These are phyloP conservation scores for Isurus oxyrinchus DNA, from an alignment of 2,113 vertebrate genomes.

Conservation along the genomic window DNA sequence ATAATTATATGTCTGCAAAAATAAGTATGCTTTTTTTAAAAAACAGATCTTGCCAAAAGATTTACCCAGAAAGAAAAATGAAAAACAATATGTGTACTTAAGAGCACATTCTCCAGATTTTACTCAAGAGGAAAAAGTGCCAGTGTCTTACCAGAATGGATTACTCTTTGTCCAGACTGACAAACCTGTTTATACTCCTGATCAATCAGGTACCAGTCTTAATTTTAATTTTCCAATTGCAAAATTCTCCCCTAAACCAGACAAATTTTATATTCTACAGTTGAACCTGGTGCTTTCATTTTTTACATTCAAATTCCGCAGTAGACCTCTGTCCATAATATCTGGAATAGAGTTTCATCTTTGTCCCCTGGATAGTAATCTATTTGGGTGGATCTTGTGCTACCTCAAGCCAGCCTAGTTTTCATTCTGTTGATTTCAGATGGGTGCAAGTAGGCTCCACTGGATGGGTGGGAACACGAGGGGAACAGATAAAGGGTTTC, in stretches of 20 bases:
- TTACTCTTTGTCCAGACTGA: constrained; percentile 85
- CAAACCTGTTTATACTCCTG: constrained; percentile 83
- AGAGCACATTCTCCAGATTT: constrained; percentile 65
- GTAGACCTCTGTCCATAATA: constrained; percentile 41
- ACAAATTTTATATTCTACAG: not conserved
- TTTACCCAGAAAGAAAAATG: constrained; percentile 46
- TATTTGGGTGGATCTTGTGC: not conserved
- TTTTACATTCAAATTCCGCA: not conserved
- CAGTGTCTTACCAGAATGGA: constrained; percentile 70
- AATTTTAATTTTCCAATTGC: not conserved
- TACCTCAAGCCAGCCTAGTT: not conserved
- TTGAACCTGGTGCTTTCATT: constrained; percentile 7
- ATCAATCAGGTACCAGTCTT: constrained; percentile 66
- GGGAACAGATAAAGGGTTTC: no score
- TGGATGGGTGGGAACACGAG: not conserved
- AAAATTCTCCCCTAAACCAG: not conserved
- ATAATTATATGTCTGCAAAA: not conserved
- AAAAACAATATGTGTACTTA: constrained; percentile 59
- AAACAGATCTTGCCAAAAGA: constrained; percentile 61
- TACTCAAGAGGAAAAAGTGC: constrained; percentile 57
- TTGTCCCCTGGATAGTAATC: not conserved
- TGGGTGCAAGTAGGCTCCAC: not conserved
- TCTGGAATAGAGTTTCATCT: not conserved
- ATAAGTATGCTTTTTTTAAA: constrained; percentile 6
- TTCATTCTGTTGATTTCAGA: not conserved